phyloP scores from a whole-genome alignment of 2,113 vertebrate species.

The Catharus bicknelli region DNA sequence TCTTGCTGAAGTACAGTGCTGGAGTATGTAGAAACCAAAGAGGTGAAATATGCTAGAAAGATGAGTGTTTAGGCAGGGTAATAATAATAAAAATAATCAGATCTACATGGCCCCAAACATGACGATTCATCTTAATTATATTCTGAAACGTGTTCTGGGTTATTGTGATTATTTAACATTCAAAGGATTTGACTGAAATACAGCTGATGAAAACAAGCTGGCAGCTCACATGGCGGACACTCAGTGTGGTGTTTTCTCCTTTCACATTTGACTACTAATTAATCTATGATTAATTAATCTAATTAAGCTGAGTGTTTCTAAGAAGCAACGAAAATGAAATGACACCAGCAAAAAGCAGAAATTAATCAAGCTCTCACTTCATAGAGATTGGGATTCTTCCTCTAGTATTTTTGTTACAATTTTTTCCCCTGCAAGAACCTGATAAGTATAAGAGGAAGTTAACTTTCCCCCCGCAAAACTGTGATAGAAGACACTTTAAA shows the following conservation, averaged over 20 bases:
- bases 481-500: not conserved
- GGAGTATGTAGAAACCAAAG: not conserved
- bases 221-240: not conserved
- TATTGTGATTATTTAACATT: not conserved
- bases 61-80: not conserved
- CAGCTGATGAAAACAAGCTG: not conserved
- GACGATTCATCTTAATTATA: not conserved
- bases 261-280: not conserved
- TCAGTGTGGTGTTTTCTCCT: not conserved
- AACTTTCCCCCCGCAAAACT: not conserved
- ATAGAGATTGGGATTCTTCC: not conserved
- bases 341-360: not conserved
- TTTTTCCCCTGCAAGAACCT: not conserved
- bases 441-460: not conserved
- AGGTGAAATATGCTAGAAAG: not conserved
- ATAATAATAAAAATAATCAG: not conserved
- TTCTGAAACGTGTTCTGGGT: not conserved
- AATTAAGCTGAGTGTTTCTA: not conserved
- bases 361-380: not conserved
- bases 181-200: not conserved
- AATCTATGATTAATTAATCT: not conserved
- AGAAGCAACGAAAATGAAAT: not conserved
- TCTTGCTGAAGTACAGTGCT: not conserved
- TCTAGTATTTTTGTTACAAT: not conserved
- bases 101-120: not conserved